A percentile compares a stretch with the other conserved stretches of the same genome.
Conservation (phyloP, 2,113 vertebrate genomes). For the Corvus moneduloides region DNA sequence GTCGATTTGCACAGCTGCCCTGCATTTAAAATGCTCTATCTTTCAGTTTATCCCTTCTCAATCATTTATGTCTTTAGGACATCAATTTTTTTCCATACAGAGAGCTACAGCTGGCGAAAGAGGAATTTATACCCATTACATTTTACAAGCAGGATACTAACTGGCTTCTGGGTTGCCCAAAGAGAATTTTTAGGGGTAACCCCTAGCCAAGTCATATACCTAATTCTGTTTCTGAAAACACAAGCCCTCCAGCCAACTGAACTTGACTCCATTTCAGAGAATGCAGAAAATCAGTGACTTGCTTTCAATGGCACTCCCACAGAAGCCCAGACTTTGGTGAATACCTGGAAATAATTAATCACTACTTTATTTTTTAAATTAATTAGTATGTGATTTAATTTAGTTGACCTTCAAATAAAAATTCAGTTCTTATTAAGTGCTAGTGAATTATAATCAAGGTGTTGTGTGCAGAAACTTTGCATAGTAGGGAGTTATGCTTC, state of each 20-base stretch:
- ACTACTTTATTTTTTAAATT: slow-evolving; percentile 62
- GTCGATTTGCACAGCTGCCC: neutral
- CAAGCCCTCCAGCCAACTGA: neutral
- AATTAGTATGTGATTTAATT: slow-evolving; percentile 66
- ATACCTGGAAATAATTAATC: slow-evolving; percentile 61
- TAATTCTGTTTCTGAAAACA: neutral
- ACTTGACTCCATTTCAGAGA: neutral
- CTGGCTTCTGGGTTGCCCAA: neutral
- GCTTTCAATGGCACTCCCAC: neutral
- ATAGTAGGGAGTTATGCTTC: neutral
- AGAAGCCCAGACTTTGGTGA: neutral
- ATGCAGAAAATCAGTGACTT: neutral
- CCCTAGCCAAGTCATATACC: neutral
- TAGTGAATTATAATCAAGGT: slow-evolving; percentile 39
- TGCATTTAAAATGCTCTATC: neutral
- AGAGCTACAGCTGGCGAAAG: neutral
- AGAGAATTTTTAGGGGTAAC: neutral
- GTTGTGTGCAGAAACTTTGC: slow-evolving; percentile 24
- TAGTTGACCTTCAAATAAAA: slow-evolving; percentile 64
- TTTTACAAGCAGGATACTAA: neutral
- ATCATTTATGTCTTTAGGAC: neutral
- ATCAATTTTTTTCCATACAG: neutral
- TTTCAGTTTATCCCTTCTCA: neutral
- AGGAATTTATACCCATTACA: neutral
- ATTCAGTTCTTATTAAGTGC: slow-evolving; percentile 58